A percentile compares a stretch with the other conserved stretches of the same genome.
These are phyloP conservation scores for Megaptera novaeangliae DNA, from an alignment of 2,113 vertebrate genomes.

Conservation along the genomic window DNA sequence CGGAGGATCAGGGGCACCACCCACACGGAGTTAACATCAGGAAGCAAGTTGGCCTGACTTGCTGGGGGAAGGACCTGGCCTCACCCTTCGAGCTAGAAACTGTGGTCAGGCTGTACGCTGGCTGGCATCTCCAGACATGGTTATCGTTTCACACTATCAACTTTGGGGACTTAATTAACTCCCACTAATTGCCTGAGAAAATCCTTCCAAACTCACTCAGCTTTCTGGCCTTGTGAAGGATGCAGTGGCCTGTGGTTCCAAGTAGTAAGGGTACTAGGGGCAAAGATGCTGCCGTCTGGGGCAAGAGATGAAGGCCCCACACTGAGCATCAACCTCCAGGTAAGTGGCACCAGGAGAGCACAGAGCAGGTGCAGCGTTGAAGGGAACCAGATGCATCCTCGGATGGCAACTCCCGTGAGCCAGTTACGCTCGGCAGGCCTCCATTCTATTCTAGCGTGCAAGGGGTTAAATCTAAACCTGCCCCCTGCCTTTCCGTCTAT, in stretches of 20 bases:
- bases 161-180: background rate
- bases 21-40: accelerated
- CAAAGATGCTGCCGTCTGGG: background rate
- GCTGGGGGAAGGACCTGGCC: background rate
- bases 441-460: background rate
- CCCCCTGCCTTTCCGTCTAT: background rate
- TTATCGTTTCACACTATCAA: background rate
- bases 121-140: background rate
- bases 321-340: background rate
- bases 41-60: background rate
- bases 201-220: background rate
- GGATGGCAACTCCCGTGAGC: accelerated
- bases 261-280: background rate
- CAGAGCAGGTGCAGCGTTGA: background rate
- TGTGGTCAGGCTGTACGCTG: background rate
- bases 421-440: too few species aligned
- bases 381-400: accelerated
- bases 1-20: accelerated
- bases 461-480: background rate
- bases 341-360: too few species aligned
- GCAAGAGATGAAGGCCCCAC: background rate
- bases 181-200: background rate
- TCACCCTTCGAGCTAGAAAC: background rate
- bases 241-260: background rate
- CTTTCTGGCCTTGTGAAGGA: background rate